Evolutionary conservation across 2,113 vertebrate species (phyloP), one percentile per base, ranked within the genome.

Genomic region (Mixornis gularis): DNA sequence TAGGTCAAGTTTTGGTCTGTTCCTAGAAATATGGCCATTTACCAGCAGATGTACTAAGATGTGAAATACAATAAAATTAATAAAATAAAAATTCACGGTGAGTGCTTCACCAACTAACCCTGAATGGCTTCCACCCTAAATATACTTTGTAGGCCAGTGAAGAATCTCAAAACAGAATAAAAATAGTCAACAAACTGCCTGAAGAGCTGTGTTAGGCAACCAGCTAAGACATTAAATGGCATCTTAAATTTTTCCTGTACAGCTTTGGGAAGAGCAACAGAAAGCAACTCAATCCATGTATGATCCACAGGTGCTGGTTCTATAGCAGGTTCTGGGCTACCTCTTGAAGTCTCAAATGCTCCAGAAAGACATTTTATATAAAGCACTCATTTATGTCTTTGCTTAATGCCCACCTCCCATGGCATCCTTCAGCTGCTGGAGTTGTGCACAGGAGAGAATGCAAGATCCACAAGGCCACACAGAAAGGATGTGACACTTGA

Each of bases 381-480:
- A 68, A 70, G 19, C 14, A 53, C 14, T 40, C 15, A 49, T 48
- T 22, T 51, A 49, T 26, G 65, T n/a, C 20, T 83, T 52, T 64
- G 36, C 56, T 90, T 65, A 73, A 70, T 19, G 30, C 25, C 55
- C 6, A 8, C 8, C 15, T 79, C 20, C 20, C 38, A 46, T 29
- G 49, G 44, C 27, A 53, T 73, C 6, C 27, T 88, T 79, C 49
- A 44, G 21, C 32, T 52, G 41, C 25, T 49, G 19, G 24, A 71
- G 21, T 9, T 40, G 55, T 0, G 2, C 38, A 38, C 0, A 0
- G 32, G 30, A 71, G 1, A 60, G 41, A 93, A 69, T 1, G 3
- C 40, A 53, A 64, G 49, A 56, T 1, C 43, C 21, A 3, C 1
- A 1, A 56, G 30, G 53, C 21, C 52, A 71, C 34, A 34, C 1